These are phyloP conservation scores for Patiria pectinifera DNA, from an alignment of 53 echinoderm and acorn worm genomes.

Conservation along the genomic window DNA sequence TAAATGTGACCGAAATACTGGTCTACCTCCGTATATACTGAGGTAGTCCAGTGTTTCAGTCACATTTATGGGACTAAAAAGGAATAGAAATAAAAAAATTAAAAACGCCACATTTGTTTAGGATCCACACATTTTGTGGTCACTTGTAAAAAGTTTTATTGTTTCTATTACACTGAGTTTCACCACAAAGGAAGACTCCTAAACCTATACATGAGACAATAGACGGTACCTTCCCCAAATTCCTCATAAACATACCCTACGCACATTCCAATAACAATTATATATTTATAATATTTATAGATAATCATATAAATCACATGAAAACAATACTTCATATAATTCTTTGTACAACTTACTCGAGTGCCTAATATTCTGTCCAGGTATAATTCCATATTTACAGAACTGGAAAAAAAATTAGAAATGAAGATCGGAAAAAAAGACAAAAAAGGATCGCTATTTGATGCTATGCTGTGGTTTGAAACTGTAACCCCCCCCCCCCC, in stretches of 20 bases:
- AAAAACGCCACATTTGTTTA: neutral
- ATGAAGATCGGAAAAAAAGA: neutral
- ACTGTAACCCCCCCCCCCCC: neutral
- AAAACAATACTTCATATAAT: constrained; percentile 64
- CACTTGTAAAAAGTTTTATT: constrained; percentile 54
- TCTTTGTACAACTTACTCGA: constrained; percentile 50
- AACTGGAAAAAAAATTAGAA: constrained; percentile 16
- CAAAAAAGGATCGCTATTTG: neutral
- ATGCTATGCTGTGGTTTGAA: neutral
- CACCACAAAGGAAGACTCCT: constrained; percentile 35
- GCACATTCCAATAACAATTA: constrained; percentile 44
- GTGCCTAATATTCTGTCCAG: constrained; percentile 32
- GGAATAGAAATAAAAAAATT: too few relatives aligned
- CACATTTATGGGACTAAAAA: too few relatives aligned
- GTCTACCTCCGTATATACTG: too few relatives aligned
- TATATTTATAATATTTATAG: constrained; percentile 70
- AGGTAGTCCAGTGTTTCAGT: too few relatives aligned
- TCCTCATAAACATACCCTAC: constrained; percentile 22
- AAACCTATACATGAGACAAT: constrained; percentile 47
- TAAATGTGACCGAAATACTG: too few relatives aligned
- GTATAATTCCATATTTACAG: constrained; percentile 50
- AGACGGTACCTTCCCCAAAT: constrained; percentile 3
- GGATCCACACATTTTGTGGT: constrained; percentile 40
- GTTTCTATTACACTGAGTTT: constrained; percentile 53
- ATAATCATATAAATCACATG: constrained; percentile 60